phyloP scores from a whole-genome alignment of 1,140 invertebrate species.

The Agraylea sexmaculata region DNA sequence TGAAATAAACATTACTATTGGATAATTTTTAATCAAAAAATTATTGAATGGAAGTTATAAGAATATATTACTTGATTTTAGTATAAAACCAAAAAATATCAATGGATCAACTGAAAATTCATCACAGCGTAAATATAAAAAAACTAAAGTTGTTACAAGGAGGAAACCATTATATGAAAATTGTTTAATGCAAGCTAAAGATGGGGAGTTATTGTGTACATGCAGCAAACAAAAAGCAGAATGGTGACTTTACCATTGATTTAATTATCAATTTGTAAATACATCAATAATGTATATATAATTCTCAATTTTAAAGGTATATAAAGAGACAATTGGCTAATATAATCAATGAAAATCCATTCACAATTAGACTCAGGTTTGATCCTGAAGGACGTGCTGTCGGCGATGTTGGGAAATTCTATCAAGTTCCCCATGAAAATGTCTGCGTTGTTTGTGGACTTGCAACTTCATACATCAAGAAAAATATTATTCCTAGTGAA shows the following conservation, averaged over 20 bases:
- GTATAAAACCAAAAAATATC: conserved; percentile 12
- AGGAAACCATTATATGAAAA: conserved; percentile 68
- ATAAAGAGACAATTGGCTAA: conserved; percentile 51
- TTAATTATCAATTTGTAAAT: not conserved
- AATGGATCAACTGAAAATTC: conserved; percentile 14
- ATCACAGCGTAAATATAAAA: too few species aligned
- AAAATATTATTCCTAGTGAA: conserved; percentile 74
- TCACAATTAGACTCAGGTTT: conserved; percentile 66
- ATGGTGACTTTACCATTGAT: conserved; percentile 46
- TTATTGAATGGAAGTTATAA: conserved; percentile 1
- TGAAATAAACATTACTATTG: not conserved
- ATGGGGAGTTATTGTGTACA: conserved; percentile 66
- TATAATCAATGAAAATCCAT: conserved; percentile 51
- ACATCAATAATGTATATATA: not conserved
- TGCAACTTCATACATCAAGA: conserved; percentile 57
- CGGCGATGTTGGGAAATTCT: conserved; percentile 58
- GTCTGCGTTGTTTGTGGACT: conserved; percentile 75
- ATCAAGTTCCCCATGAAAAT: conserved; percentile 63
- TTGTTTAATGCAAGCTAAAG: conserved; percentile 64
- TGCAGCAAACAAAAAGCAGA: conserved; percentile 70
- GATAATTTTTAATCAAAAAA: not conserved
- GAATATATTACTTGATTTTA: conserved; percentile 11
- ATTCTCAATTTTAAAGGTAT: conserved; percentile 38
- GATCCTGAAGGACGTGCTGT: conserved; percentile 66
- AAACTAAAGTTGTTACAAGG: too few species aligned